Base-by-base conservation (phyloP, 2,797 vertebrate genomes). In the Thamnophis elegans region DNA sequence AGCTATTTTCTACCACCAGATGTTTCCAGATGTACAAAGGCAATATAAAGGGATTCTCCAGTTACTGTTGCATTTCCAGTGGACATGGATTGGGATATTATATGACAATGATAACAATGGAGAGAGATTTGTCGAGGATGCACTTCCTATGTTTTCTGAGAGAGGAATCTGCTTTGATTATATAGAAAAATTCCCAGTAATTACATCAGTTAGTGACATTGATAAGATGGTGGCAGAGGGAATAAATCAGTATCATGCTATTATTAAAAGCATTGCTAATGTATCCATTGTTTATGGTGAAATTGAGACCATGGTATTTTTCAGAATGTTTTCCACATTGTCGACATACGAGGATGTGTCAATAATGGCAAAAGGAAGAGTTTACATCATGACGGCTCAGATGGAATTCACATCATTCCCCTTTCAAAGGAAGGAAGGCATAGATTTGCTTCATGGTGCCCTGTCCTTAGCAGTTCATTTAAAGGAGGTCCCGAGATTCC, bases 361-460 rank as follows among this genome's bases (percentile, higher is more conserved):
- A 47, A 36, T 47, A 14, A 60, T 42, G 32, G n/a, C 32, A 60
- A 59, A 25, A 26, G 87, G 87, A 14, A 88, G 42, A 42, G 36
- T 59, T 58, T 88, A 32, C 54, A 6, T 87, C 36, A 87, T 87
- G 87, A 20, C 55, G 25, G 56, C 55, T 36, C 87, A 88, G 56
- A 88, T 88, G 87, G 87, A 88, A 42, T 88, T 88, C 55, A 88
- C 56, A 42, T 88, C 87, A 59, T 58, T 59, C 36, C 87, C 87
- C 20, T 22, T 88, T 58, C 20, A 88, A 42, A 56, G 3, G 20
- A 42, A 13, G 13, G 36, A 58, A 36, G 55, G 36, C 20, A 88
- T 59, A 88, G 87, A 88, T 13, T 88, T 88, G 12, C 25, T 60
- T 11, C 87, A 88, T 47, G 56, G 87, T 32, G 58, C 56, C 12